Evolutionary conservation across 2,113 vertebrate species (phyloP).

Genomic region (Chaenogobius annularis): DNA sequence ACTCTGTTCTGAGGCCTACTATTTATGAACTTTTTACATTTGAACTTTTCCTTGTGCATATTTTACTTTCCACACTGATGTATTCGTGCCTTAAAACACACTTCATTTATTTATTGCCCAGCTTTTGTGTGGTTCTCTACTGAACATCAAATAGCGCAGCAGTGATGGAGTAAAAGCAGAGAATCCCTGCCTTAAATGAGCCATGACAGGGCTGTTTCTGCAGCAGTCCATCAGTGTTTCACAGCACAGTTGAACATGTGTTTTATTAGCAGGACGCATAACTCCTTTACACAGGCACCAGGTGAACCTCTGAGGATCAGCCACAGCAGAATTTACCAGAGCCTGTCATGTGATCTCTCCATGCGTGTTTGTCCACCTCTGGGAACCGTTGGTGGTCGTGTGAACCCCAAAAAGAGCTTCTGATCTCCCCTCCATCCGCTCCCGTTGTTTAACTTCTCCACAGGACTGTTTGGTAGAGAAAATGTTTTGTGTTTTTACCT

Average conservation of each 20-base stretch:
- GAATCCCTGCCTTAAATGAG: background rate
- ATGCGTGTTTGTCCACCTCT: constrained; percentile 19
- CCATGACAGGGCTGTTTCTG: background rate
- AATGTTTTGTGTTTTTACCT: constrained; percentile 34
- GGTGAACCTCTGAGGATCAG: constrained; percentile 2
- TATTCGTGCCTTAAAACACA: background rate
- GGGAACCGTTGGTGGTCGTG: constrained; percentile 29
- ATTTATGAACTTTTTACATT: background rate
- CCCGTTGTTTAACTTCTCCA: constrained; percentile 47
- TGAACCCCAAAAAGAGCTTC: constrained; percentile 27
- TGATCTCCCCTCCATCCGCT: constrained; percentile 35
- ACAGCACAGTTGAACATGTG: background rate
- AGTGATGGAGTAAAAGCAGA: background rate
- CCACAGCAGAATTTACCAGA: constrained; percentile 5
- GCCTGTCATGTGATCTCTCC: constrained; percentile 6
- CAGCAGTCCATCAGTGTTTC: background rate
- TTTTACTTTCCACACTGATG: background rate
- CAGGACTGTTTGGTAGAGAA: constrained; percentile 25
- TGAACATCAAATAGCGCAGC: background rate
- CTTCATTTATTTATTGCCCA: background rate
- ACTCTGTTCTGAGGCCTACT: background rate
- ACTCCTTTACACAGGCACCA: background rate
- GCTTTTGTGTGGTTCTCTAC: background rate
- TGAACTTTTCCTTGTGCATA: background rate
- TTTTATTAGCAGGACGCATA: background rate